Evolutionary conservation across 2,888 invertebrate genomes (phyloP).

Genomic region (Tetropium fuscum): DNA sequence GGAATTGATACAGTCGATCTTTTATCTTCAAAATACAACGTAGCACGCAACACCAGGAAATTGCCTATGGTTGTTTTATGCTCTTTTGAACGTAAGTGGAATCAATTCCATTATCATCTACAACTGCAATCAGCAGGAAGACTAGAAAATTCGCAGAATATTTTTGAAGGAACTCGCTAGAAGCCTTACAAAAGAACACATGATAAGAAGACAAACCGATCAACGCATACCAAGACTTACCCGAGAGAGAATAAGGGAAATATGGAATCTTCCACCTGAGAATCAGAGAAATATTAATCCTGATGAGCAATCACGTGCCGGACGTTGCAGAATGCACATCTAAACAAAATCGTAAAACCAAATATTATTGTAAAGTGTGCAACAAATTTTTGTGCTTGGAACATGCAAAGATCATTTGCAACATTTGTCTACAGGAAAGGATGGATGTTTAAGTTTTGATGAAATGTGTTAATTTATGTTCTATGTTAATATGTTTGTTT

Average conservation of each 20-base stretch:
- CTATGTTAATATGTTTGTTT: not conserved
- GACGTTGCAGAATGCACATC: not conserved
- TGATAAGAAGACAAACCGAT: not conserved
- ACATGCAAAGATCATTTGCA: not conserved
- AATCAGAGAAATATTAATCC: not conserved
- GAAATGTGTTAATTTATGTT: not conserved
- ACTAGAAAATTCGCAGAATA: not conserved
- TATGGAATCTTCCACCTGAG: not conserved
- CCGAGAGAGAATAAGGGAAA: not conserved
- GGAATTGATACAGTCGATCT: constrained; percentile 27
- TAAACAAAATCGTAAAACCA: not conserved
- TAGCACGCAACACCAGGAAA: constrained; percentile 3
- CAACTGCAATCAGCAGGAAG: not conserved
- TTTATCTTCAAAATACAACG: constrained; percentile 19
- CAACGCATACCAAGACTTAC: not conserved
- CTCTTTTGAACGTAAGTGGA: not conserved
- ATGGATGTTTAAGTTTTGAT: not conserved
- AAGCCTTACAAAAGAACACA: not conserved
- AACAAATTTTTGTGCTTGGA: not conserved
- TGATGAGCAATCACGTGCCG: not conserved
- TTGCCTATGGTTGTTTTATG: not conserved
- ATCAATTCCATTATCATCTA: not conserved
- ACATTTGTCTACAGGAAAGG: not conserved
- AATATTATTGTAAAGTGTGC: constrained; percentile 2
- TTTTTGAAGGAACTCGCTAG: not conserved